These are phyloP conservation scores for Austrofundulus limnaeus DNA, from an alignment of 2,113 vertebrate genomes.

Conservation along the genomic window DNA sequence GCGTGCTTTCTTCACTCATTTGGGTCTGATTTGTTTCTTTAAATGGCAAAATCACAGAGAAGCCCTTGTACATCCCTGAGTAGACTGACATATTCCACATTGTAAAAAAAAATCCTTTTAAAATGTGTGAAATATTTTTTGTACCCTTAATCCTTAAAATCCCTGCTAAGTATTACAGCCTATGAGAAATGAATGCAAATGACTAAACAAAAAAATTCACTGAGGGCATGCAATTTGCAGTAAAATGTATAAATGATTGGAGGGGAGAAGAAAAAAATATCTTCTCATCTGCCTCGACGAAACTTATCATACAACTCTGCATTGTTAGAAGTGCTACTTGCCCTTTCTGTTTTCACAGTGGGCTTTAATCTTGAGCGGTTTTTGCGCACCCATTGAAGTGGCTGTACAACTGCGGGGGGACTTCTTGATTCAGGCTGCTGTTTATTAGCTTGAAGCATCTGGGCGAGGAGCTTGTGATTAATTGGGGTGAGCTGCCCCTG, in stretches of 20 bases:
- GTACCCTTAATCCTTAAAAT: constrained; percentile 69
- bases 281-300: constrained; percentile 58
- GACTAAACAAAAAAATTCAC: constrained; percentile 70
- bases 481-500: constrained; percentile 88
- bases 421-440: constrained; percentile 73
- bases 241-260: constrained; percentile 62
- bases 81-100: constrained; percentile 56
- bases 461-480: constrained; percentile 88
- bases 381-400: constrained; percentile 65
- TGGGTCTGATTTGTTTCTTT: constrained; percentile 50
- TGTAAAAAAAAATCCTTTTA: constrained; percentile 74
- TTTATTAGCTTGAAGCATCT: constrained; percentile 89
- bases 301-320: constrained; percentile 49
- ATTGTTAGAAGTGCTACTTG: constrained; percentile 58
- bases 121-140: constrained; percentile 73
- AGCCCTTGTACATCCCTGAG: constrained; percentile 43
- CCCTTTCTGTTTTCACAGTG: constrained; percentile 47
- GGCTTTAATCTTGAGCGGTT: constrained; percentile 70
- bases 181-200: constrained; percentile 60
- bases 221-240: constrained; percentile 69
- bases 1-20: constrained; percentile 28
- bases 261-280: constrained; percentile 32
- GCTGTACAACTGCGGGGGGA: constrained; percentile 63
- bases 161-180: constrained; percentile 61
- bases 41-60: constrained; percentile 55